Evolutionary conservation across 1,140 invertebrate species (phyloP).

Genomic region (Trialeurodes vaporariorum): DNA sequence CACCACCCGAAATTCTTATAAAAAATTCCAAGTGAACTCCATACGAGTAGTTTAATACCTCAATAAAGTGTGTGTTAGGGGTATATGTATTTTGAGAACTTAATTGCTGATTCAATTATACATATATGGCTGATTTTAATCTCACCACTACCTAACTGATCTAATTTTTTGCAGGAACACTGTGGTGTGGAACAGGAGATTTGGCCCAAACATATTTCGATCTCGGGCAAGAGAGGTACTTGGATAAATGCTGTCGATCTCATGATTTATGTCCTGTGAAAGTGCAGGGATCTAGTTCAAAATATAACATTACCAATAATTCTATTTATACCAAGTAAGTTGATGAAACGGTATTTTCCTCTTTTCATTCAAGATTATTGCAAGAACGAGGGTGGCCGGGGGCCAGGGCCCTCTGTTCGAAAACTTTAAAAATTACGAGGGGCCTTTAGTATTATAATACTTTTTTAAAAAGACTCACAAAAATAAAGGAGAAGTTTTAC

Average conservation of each 20-base stretch:
- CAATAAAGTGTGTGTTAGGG: not conserved
- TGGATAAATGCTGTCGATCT: slow-evolving; percentile 72
- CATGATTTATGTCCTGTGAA: slow-evolving; percentile 70
- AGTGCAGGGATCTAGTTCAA: slow-evolving; percentile 54
- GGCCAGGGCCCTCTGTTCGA: no score
- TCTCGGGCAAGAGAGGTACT: slow-evolving; percentile 51
- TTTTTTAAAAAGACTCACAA: no score
- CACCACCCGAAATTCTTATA: no score
- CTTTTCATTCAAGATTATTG: no score
- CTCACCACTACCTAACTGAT: no score
- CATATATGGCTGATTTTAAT: slow-evolving; percentile 5
- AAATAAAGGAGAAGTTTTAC: no score
- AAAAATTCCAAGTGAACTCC: no score
- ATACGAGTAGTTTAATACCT: no score
- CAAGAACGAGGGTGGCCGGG: no score
- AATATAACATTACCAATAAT: slow-evolving; percentile 72
- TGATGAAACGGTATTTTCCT: no score
- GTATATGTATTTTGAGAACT: not conserved
- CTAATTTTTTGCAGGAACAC: slow-evolving; percentile 51
- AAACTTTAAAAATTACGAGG: no score
- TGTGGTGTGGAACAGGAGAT: slow-evolving; percentile 80
- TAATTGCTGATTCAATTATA: not conserved
- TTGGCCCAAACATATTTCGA: slow-evolving; percentile 71
- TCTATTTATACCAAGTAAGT: slow-evolving; percentile 74
- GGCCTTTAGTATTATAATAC: no score